These are phyloP conservation scores for Drosophila limbata DNA, from an alignment of 2,888 invertebrate genomes.

Conservation along the genomic window DNA sequence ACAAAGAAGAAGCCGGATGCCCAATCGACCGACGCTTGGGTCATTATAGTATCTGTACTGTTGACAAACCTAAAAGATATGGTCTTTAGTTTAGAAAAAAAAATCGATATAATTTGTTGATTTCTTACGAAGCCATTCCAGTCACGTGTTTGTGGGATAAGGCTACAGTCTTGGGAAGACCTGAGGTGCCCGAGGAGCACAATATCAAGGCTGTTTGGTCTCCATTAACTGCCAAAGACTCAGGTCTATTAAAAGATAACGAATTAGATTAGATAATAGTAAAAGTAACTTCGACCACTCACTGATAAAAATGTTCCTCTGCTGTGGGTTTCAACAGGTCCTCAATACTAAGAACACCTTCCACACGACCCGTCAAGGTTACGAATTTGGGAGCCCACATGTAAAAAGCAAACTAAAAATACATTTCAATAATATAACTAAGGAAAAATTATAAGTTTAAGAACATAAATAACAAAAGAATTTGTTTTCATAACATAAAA, in stretches of 20 bases:
- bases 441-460: no score
- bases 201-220: constrained; percentile 64
- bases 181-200: constrained; percentile 76
- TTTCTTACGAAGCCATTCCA: constrained; percentile 42
- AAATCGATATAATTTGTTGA: rapidly evolving
- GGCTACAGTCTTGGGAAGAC: constrained; percentile 69
- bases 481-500: no score
- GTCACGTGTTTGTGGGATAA: constrained; percentile 53
- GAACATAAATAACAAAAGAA: no score
- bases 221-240: constrained; percentile 21
- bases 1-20: constrained; percentile 56
- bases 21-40: constrained; percentile 75
- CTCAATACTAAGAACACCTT: constrained; percentile 48
- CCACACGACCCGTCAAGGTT: constrained; percentile 47
- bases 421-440: no score
- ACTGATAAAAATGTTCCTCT: constrained; percentile 43
- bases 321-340: constrained; percentile 46
- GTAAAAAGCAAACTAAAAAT: no score
- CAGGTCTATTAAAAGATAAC: constrained; percentile 36
- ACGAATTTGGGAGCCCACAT: constrained; percentile 53
- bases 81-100: rapidly evolving
- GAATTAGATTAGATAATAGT: neutral
- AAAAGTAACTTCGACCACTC: constrained; percentile 16
- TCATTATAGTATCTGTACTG: constrained; percentile 52
- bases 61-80: constrained; percentile 31